Evolutionary conservation across 2,797 vertebrate species (phyloP).

Genomic region (Podarcis siculus): DNA sequence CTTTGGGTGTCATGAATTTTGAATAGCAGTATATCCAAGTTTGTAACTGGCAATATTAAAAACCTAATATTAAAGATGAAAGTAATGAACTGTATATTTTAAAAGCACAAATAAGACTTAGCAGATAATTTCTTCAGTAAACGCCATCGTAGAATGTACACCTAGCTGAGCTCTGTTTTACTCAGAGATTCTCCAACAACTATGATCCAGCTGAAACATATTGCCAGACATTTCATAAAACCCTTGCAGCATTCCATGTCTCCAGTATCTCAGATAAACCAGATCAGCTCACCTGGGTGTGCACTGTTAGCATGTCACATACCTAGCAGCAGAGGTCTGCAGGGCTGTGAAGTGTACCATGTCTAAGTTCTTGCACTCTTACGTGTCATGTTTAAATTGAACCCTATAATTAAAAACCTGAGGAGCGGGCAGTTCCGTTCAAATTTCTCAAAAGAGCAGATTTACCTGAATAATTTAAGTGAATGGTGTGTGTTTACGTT

Average conservation of each 20-base stretch:
- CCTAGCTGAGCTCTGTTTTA: background rate
- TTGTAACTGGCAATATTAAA: background rate
- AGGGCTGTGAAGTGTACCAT: background rate
- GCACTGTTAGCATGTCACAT: background rate
- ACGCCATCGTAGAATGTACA: background rate
- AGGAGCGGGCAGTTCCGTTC: accelerated
- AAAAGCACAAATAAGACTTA: background rate
- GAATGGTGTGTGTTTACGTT: background rate
- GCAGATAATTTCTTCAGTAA: background rate
- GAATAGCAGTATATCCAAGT: background rate
- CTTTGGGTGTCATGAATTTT: background rate
- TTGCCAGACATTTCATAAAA: background rate
- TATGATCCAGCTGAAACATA: background rate
- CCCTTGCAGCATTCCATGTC: background rate
- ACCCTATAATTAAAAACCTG: accelerated
- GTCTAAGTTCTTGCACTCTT: background rate
- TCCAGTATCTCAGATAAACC: background rate
- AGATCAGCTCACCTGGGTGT: background rate
- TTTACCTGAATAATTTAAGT: background rate
- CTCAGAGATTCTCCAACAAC: background rate
- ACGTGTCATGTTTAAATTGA: background rate
- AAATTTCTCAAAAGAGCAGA: background rate
- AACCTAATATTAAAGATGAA: background rate
- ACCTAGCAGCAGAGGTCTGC: background rate
- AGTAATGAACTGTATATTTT: background rate